Percentiles rank a stretch among this genome's conserved stretches.
Conservation (phyloP, 1,140 invertebrate species). For the Parasteatoda tepidariorum region DNA sequence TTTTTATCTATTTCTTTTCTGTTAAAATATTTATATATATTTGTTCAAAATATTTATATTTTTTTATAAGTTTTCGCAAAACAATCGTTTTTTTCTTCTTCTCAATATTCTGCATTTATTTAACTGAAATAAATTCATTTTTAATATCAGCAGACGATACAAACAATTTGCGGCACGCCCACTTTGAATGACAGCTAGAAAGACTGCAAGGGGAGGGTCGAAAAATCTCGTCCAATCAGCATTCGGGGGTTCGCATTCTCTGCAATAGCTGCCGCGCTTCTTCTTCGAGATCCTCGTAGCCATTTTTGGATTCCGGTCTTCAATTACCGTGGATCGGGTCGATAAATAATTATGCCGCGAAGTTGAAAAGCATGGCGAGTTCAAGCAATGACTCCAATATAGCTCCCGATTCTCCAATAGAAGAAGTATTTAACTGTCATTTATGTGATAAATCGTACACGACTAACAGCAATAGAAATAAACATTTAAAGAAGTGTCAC, state of each 20-base stretch:
- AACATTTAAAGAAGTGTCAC: constrained; percentile 56
- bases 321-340: constrained; percentile 51
- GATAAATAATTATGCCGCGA: constrained; percentile 21
- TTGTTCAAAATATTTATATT: too few relatives aligned
- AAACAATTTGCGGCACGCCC: not conserved
- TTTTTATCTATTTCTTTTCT: too few relatives aligned
- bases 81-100: too few relatives aligned
- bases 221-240: constrained; percentile 30
- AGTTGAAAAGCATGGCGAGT: not conserved
- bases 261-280: constrained; percentile 30
- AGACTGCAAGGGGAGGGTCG: not conserved
- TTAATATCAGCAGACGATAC: not conserved
- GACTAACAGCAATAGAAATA: constrained; percentile 50
- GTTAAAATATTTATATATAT: too few relatives aligned
- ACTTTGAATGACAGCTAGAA: constrained; percentile 26
- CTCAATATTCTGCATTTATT: too few relatives aligned
- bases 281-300: constrained; percentile 33
- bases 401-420: not conserved
- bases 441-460: constrained; percentile 50
- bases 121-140: not conserved
- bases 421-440: constrained; percentile 43
- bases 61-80: too few relatives aligned
- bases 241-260: constrained; percentile 34
- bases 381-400: too few relatives aligned
- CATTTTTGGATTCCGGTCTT: constrained; percentile 56